Conservation (phyloP, 2,113 vertebrate genomes). For the Grammomys surdaster region DNA sequence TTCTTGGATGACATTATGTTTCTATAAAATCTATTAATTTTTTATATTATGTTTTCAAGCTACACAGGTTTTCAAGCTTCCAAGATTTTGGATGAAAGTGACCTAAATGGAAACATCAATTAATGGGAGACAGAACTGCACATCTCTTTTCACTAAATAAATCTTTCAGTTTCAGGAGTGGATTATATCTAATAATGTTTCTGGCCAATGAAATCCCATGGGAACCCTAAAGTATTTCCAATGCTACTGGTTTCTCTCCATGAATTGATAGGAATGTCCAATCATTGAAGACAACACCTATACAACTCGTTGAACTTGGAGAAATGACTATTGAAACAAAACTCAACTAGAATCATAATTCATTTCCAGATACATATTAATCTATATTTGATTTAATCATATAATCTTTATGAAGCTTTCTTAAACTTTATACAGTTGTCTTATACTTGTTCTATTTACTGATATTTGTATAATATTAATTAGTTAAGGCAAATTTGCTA, state of each 20-base stretch:
- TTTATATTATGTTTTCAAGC: constrained; percentile 15
- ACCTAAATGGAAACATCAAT: background rate
- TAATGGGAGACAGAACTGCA: background rate
- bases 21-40: background rate
- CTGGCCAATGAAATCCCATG: background rate
- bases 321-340: constrained; percentile 49
- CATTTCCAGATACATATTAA: background rate
- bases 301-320: background rate
- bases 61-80: background rate
- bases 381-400: background rate
- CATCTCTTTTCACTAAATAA: background rate
- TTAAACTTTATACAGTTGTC: constrained; percentile 9
- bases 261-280: background rate
- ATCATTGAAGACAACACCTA: background rate
- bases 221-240: background rate
- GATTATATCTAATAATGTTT: background rate
- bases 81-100: background rate
- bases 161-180: background rate
- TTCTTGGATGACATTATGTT: background rate
- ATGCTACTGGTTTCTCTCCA: background rate
- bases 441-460: constrained; percentile 23
- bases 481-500: constrained; percentile 26
- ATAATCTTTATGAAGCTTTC: background rate
- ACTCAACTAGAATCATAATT: background rate
- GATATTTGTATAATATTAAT: background rate